These are phyloP conservation scores for Notothenia rossii DNA, from an alignment of 2,113 vertebrate genomes.

Conservation along the genomic window DNA sequence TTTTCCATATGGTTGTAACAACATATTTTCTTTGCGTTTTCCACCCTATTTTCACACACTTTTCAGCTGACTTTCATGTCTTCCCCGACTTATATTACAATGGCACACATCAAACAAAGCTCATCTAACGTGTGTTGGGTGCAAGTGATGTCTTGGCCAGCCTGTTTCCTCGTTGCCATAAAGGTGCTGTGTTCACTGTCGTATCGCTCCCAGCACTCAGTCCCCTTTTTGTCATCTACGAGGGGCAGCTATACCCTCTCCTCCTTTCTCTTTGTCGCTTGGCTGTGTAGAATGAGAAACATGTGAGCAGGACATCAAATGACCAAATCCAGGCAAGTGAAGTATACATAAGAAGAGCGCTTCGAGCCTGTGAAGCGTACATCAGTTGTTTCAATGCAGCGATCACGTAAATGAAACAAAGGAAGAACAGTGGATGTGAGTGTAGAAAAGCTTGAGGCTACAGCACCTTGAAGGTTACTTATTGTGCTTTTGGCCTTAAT, in stretches of 20 bases:
- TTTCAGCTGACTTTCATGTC: slow-evolving; percentile 3
- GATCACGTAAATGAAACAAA: slow-evolving; percentile 54
- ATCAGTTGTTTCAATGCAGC: slow-evolving; percentile 52
- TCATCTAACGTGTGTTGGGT: slow-evolving; percentile 40
- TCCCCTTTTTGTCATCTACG: slow-evolving; percentile 17
- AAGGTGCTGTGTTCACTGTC: slow-evolving; percentile 35
- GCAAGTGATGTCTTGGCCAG: slow-evolving; percentile 50
- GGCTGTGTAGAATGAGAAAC: slow-evolving; percentile 37
- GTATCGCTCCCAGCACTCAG: slow-evolving; percentile 47
- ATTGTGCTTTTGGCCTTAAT: slow-evolving; percentile 5
- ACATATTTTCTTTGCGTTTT: not conserved
- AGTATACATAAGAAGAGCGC: slow-evolving; percentile 61
- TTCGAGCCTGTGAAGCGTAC: slow-evolving; percentile 59
- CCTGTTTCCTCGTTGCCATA: slow-evolving; percentile 13
- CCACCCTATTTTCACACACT: not conserved
- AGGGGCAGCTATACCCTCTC: slow-evolving; percentile 53
- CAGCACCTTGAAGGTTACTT: slow-evolving; percentile 44
- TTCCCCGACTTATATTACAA: slow-evolving; percentile 17
- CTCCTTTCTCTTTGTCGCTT: slow-evolving; percentile 28
- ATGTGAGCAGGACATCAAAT: slow-evolving; percentile 62
- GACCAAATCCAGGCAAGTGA: slow-evolving; percentile 48
- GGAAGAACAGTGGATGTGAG: slow-evolving; percentile 14
- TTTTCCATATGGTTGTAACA: slow-evolving; percentile 22
- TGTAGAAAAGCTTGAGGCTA: slow-evolving; percentile 17
- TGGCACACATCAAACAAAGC: slow-evolving; percentile 24